These are phyloP conservation scores for Anastrepha obliqua DNA, from an alignment of 1,140 invertebrate species.

Conservation along the genomic window DNA sequence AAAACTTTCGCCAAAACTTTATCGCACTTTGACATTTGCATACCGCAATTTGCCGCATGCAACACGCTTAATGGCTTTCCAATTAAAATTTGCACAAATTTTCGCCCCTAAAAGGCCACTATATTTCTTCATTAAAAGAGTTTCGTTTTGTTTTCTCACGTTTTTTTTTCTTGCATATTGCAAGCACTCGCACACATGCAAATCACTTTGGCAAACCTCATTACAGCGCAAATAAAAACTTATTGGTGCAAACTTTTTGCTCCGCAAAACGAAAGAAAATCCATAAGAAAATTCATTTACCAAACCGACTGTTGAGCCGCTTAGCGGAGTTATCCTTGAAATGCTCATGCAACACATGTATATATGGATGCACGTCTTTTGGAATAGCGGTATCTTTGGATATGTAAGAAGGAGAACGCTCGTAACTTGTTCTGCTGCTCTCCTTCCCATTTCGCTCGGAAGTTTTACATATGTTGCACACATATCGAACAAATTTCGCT, in stretches of 20 bases:
- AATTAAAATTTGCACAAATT: slow-evolving; percentile 54
- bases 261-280: background rate
- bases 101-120: slow-evolving; percentile 44
- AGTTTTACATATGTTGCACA: slow-evolving; percentile 9
- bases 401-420: background rate
- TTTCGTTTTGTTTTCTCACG: background rate
- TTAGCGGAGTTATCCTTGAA: background rate
- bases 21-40: slow-evolving; percentile 43
- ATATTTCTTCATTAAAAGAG: slow-evolving; percentile 34
- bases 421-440: background rate
- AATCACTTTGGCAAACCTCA: slow-evolving; percentile 53
- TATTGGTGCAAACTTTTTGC: slow-evolving; percentile 47
- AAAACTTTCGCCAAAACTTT: slow-evolving; percentile 49
- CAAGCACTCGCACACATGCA: slow-evolving; percentile 43
- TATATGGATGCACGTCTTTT: background rate
- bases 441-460: background rate
- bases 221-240: slow-evolving; percentile 55
- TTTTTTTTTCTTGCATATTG: background rate
- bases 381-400: background rate
- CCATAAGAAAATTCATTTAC: slow-evolving; percentile 3
- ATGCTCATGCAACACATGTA: background rate
- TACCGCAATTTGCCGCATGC: slow-evolving; percentile 50
- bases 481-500: background rate
- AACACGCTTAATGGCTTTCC: slow-evolving; percentile 48
- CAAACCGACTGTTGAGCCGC: slow-evolving; percentile 36